Base-by-base conservation (phyloP, 2,888 invertebrate genomes). In the Pilophorus perplexus region DNA sequence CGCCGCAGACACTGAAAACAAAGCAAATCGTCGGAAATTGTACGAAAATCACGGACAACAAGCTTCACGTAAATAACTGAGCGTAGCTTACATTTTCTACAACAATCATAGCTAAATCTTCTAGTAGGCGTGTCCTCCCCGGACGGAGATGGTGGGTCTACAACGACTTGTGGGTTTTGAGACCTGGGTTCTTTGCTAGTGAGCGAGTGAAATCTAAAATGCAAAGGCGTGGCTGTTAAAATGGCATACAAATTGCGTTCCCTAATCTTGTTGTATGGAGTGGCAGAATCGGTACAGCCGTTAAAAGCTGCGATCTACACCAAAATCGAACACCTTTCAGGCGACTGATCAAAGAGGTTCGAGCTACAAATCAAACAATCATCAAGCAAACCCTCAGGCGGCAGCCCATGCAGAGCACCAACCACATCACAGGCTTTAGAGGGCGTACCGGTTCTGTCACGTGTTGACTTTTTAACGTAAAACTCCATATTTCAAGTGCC, bases 141-240 rank as follows among this genome's bases (percentile, higher is more conserved):
- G 25, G 68, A 85, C 82, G 50, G 88, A 64, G 88, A 88, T 44
- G 88, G 88, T 70, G 88, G 88, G 75, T 88, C 85, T 40, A 88
- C 86, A 54, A 88, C 84, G 40, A 88, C 87, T 67, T 68, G 37
- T 16, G 67, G 59, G 42, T 55, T 62, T 48, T 62, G 55, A 22
- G 60, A 62, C 62, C 62, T 44, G 28, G 20, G 62, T 28, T 46
- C 62, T 62, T 67, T 69, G 55, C 70, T 69, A 68, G 66, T 68
- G 55, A 68, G 64, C 40, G 66, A 44, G 55, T 68, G 67, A 62
- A 69, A 69, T 66, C 69, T 69, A 69, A 64, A 48, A 66, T 54
- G 54, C 48, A 66, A 64, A 66, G 12, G 62, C 46, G 62, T 46
- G 46, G 44, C n/a, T 50, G 14, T 46, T 23, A 46, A 46, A n/a